Evolutionary conservation across 2,797 vertebrate genomes (phyloP).

Genomic region (Pipistrellus kuhlii): DNA sequence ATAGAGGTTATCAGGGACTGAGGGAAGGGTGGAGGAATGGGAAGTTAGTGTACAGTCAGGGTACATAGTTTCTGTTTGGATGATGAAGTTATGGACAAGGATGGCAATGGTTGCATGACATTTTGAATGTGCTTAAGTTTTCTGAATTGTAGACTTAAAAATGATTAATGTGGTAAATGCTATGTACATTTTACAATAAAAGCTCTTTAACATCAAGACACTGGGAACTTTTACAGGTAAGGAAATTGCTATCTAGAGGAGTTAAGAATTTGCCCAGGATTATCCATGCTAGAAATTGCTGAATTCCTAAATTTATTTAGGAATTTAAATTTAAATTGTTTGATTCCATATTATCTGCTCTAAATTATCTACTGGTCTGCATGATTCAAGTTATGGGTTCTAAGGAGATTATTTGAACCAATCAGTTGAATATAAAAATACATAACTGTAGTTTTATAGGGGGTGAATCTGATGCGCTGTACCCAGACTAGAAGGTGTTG

Average conservation of each 20-base stretch:
- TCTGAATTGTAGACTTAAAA: conserved; percentile 34
- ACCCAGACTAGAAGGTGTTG: background rate
- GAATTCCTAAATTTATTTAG: background rate
- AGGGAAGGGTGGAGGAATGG: background rate
- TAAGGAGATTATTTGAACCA: conserved; percentile 29
- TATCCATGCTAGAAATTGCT: background rate
- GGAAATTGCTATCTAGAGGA: background rate
- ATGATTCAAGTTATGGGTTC: background rate
- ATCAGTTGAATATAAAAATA: conserved; percentile 28
- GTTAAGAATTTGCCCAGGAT: background rate
- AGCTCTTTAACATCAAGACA: background rate
- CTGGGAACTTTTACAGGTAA: background rate
- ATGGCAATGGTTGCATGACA: background rate
- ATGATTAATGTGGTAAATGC: background rate
- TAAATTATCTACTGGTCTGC: background rate
- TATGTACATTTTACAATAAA: background rate
- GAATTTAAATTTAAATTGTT: background rate
- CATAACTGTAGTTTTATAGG: background rate
- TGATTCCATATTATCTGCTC: background rate
- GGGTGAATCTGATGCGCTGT: background rate
- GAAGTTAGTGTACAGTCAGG: background rate
- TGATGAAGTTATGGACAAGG: background rate
- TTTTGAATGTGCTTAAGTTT: conserved; percentile 51
- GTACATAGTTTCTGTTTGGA: background rate
- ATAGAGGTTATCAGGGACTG: background rate